These are phyloP conservation scores for Octonoba sinensis DNA, from an alignment of 2,888 invertebrate species.

Conservation along the genomic window DNA sequence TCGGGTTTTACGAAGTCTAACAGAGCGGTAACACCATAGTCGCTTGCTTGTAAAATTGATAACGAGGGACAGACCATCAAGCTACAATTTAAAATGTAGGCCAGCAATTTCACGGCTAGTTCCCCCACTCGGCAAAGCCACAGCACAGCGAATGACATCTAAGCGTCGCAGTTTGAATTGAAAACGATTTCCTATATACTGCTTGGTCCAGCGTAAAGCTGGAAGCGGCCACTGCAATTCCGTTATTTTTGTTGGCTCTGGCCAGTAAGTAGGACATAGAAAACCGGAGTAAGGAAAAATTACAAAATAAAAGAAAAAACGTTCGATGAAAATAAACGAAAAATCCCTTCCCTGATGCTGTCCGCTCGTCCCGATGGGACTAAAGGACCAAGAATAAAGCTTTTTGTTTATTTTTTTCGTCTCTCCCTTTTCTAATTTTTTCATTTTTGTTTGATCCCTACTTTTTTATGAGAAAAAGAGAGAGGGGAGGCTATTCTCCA, in stretches of 20 bases:
- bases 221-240: slow-evolving; percentile 25
- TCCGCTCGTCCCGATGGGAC: slow-evolving; percentile 38
- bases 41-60: too few species aligned
- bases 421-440: slow-evolving; percentile 21
- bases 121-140: slow-evolving; percentile 13
- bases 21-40: too few species aligned
- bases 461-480: neutral
- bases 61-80: too few species aligned
- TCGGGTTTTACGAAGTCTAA: too few species aligned
- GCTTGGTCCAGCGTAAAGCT: slow-evolving; percentile 47
- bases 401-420: slow-evolving; percentile 20
- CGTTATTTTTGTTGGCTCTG: slow-evolving; percentile 21
- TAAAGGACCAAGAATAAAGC: slow-evolving; percentile 13
- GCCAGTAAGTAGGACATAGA: slow-evolving; percentile 47
- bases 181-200: slow-evolving; percentile 53
- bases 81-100: too few species aligned
- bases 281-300: slow-evolving; percentile 41
- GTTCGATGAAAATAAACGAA: slow-evolving; percentile 28
- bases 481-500: slow-evolving; percentile 30
- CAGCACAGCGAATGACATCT: slow-evolving; percentile 25
- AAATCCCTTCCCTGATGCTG: slow-evolving; percentile 36
- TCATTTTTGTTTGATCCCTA: slow-evolving; percentile 21
- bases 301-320: slow-evolving; percentile 29
- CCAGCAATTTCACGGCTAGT: too few species aligned
- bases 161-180: slow-evolving; percentile 40